Evolutionary conservation across 2,797 vertebrate genomes (phyloP).

Genomic region (Cossypha niveicapilla): DNA sequence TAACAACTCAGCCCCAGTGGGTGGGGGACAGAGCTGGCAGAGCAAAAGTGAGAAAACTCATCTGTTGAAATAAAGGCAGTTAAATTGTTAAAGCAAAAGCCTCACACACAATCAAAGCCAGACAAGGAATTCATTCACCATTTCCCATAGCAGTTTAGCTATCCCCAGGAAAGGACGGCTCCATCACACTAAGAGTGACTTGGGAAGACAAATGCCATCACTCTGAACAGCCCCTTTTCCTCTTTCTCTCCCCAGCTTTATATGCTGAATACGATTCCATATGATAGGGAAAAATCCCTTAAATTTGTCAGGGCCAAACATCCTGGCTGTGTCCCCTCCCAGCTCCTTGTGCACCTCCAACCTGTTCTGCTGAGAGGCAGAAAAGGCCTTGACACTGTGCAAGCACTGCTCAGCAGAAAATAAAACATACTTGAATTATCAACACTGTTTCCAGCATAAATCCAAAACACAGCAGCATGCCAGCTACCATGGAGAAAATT

Average conservation of each 20-base stretch:
- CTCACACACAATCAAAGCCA: neutral
- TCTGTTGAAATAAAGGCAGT: neutral
- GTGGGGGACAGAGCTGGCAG: neutral
- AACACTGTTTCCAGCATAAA: neutral
- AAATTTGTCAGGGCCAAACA: neutral
- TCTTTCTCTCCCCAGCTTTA: neutral
- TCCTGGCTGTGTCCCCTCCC: neutral
- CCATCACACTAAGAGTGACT: neutral
- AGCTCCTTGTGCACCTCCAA: neutral
- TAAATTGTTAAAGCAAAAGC: neutral
- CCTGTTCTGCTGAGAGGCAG: neutral
- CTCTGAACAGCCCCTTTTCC: neutral
- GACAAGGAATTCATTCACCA: neutral
- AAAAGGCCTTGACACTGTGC: neutral
- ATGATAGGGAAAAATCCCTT: neutral
- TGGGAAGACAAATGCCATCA: neutral
- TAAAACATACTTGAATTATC: neutral
- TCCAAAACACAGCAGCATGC: neutral
- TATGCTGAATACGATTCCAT: neutral
- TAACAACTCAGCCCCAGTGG: neutral
- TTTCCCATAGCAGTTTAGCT: neutral
- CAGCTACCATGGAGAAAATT: neutral
- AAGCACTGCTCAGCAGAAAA: neutral
- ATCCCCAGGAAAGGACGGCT: neutral
- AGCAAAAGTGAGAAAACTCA: neutral